Conservation (phyloP, 2,888 invertebrate genomes). For the Caenorhabditis sp. region DNA sequence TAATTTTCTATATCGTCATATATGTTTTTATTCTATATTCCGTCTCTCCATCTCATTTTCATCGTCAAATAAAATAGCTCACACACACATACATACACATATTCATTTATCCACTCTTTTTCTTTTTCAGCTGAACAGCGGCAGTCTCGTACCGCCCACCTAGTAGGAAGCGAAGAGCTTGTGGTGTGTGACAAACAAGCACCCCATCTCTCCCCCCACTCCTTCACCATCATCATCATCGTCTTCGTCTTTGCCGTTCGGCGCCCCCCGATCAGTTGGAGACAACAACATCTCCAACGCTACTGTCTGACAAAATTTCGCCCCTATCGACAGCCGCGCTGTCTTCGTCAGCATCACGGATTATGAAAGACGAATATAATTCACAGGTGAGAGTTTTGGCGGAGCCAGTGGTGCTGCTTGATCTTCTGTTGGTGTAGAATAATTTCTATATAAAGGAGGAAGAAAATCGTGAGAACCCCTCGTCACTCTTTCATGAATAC, state of each 20-base stretch:
- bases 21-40: conserved; percentile 24
- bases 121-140: conserved; percentile 32
- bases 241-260: neutral
- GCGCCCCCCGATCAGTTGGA: neutral
- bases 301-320: conserved; percentile 8
- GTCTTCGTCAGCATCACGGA: conserved; percentile 10
- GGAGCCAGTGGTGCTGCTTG: no score
- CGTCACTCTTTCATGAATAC: conserved; percentile 34
- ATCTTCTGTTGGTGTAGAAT: neutral
- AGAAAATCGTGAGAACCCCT: conserved; percentile 10
- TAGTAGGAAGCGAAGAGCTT: conserved; percentile 27
- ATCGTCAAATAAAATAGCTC: conserved; percentile 2
- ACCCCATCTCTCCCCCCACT: neutral
- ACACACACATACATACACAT: no score
- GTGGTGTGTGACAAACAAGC: conserved; percentile 43
- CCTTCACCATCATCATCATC: neutral
- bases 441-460: neutral
- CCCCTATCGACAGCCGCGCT: neutral
- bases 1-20: neutral
- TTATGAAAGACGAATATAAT: conserved; percentile 66
- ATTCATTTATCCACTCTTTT: conserved; percentile 23
- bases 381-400: conserved; percentile 56
- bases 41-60: conserved; percentile 29
- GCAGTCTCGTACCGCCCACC: conserved; percentile 35
- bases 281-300: conserved; percentile 15